A percentile compares a stretch with the other conserved stretches of the same genome.
Evolutionary conservation across 2,797 vertebrate genomes (phyloP).

Genomic region (Lutjanus argentimaculatus): DNA sequence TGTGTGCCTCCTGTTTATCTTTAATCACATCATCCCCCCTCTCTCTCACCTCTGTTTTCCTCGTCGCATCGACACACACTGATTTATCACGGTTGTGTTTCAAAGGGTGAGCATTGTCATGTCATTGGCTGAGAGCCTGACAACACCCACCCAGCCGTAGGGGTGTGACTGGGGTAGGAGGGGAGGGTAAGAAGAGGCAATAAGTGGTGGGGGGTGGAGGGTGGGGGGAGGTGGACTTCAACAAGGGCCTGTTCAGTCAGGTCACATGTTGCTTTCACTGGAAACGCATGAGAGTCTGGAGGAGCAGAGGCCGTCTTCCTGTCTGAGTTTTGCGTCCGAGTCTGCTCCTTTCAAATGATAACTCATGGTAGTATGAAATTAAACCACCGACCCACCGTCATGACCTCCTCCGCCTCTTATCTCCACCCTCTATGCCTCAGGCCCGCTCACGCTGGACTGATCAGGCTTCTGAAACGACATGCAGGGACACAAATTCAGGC

Average conservation of each 20-base stretch:
- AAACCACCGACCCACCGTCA: background rate
- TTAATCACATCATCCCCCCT: slow-evolving; percentile 15
- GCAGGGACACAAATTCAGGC: background rate
- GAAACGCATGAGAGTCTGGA: slow-evolving; percentile 22
- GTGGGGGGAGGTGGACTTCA: slow-evolving; percentile 19
- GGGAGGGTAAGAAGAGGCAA: slow-evolving; percentile 28
- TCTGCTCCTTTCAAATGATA: background rate
- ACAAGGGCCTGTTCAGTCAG: slow-evolving; percentile 24
- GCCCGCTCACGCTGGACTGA: background rate
- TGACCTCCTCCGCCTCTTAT: slow-evolving; percentile 3
- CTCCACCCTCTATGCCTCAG: background rate
- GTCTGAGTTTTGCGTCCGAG: background rate
- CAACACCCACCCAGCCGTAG: slow-evolving; percentile 69
- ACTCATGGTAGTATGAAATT: background rate
- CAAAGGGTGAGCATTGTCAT: slow-evolving; percentile 50
- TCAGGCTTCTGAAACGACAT: slow-evolving; percentile 19
- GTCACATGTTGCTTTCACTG: slow-evolving; percentile 37
- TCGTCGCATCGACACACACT: slow-evolving; percentile 18
- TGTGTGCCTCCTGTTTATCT: slow-evolving; percentile 30
- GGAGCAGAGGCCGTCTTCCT: background rate
- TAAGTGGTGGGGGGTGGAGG: no score
- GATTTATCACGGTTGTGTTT: slow-evolving; percentile 59
- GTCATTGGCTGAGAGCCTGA: slow-evolving; percentile 70
- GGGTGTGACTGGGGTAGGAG: slow-evolving; percentile 56
- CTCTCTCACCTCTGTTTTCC: background rate